Percentiles rank a stretch among this genome's conserved stretches.
Evolutionary conservation across 2,797 vertebrate species (phyloP).

Genomic region (Knipowitschia caucasica): DNA sequence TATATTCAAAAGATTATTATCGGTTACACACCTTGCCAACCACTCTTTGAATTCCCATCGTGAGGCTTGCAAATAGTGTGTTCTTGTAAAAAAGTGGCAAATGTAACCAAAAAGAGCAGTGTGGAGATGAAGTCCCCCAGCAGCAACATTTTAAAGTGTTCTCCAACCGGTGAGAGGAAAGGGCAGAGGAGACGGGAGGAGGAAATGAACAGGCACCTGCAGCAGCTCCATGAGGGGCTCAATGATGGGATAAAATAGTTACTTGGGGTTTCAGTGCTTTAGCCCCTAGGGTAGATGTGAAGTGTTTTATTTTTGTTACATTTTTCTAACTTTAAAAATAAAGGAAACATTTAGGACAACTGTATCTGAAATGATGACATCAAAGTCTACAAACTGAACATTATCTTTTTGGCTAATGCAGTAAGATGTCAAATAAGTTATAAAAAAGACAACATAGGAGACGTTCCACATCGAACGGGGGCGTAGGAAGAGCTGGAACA

Average conservation of each 20-base stretch:
- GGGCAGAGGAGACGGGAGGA: not conserved
- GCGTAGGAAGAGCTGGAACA: no score
- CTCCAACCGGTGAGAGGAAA: not conserved
- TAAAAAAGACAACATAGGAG: no score
- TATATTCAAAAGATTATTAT: no score
- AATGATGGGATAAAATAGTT: no score
- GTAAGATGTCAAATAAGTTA: no score
- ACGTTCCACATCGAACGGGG: no score
- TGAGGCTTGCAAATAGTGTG: constrained; percentile 11
- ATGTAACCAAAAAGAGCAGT: not conserved
- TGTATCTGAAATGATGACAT: no score
- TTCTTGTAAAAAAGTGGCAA: constrained; percentile 15
- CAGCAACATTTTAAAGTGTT: not conserved
- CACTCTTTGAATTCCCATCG: not conserved
- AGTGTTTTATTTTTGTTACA: no score
- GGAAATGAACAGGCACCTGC: not conserved
- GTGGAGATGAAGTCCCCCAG: not conserved
- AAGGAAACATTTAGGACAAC: no score
- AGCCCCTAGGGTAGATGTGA: not conserved
- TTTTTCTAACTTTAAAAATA: no score
- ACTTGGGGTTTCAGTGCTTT: not conserved
- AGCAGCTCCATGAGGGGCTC: not conserved
- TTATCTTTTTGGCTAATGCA: no score
- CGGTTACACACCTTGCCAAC: not conserved
- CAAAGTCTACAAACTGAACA: no score